Evolutionary conservation across 2,888 invertebrate genomes (phyloP).

Genomic region (Drosophila pseudotakahashii): DNA sequence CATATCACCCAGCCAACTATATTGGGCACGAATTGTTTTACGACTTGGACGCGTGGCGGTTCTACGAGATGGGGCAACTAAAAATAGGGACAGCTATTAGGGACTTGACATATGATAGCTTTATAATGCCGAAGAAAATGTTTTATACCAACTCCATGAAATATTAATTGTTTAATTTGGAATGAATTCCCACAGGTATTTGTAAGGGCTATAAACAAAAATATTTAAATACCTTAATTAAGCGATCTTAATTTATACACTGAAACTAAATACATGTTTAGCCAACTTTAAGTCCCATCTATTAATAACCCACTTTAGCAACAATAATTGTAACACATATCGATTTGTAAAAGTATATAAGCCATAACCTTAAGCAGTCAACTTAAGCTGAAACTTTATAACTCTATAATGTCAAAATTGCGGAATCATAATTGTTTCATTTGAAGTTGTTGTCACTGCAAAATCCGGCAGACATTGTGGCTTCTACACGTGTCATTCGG

Average conservation of each 20-base stretch:
- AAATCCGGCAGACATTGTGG: slow-evolving; percentile 9
- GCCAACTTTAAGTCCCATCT: no score
- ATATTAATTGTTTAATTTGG: slow-evolving; percentile 37
- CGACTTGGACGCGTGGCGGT: slow-evolving; percentile 47
- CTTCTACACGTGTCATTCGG: slow-evolving; percentile 24
- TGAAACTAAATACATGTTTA: no score
- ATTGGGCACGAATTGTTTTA: slow-evolving; percentile 51
- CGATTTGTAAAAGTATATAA: no score
- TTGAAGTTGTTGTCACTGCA: slow-evolving; percentile 10
- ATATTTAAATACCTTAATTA: no score
- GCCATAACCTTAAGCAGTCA: neutral
- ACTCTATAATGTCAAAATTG: slow-evolving; percentile 6
- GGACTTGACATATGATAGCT: slow-evolving; percentile 19
- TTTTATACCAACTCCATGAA: slow-evolving; percentile 4
- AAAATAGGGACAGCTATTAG: neutral
- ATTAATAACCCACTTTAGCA: no score
- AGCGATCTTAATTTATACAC: no score
- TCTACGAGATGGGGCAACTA: slow-evolving; percentile 17
- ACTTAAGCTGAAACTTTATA: slow-evolving; percentile 2
- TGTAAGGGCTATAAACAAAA: no score
- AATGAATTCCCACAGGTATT: neutral
- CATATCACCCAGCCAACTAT: slow-evolving; percentile 26
- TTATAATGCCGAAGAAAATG: slow-evolving; percentile 15
- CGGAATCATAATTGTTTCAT: slow-evolving; percentile 34
- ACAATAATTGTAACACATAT: no score